phyloP scores from a whole-genome alignment of 2,888 invertebrate genomes.

The Diachrysia chrysitis region DNA sequence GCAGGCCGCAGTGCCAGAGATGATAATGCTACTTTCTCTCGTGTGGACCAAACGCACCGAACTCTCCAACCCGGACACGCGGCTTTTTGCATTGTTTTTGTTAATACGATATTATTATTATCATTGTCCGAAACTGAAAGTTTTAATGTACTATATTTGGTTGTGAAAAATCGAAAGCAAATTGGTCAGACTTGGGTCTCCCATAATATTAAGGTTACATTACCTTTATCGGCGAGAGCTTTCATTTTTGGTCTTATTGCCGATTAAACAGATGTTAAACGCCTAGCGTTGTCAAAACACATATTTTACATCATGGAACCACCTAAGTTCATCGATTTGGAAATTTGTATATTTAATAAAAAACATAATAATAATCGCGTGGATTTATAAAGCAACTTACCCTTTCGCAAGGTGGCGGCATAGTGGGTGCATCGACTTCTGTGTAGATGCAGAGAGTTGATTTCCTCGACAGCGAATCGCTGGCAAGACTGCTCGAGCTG shows the following conservation, averaged over 20 bases:
- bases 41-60: slow-evolving; percentile 68
- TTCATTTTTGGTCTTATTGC: slow-evolving; percentile 60
- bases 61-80: slow-evolving; percentile 79
- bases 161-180: slow-evolving; percentile 80
- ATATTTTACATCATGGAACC: slow-evolving; percentile 41
- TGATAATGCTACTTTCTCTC: slow-evolving; percentile 83
- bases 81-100: slow-evolving; percentile 82
- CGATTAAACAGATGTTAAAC: slow-evolving; percentile 52
- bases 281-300: slow-evolving; percentile 34
- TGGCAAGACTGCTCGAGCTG: slow-evolving; percentile 91
- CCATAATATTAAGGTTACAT: slow-evolving; percentile 66
- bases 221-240: slow-evolving; percentile 59
- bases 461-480: slow-evolving; percentile 91
- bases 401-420: slow-evolving; percentile 86
- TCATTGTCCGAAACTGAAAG: slow-evolving; percentile 80
- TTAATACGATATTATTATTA: slow-evolving; percentile 82
- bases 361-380: slow-evolving; percentile 10
- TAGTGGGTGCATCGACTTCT: slow-evolving; percentile 85
- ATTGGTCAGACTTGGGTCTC: slow-evolving; percentile 67
- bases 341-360: slow-evolving; percentile 27
- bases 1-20: slow-evolving; percentile 64
- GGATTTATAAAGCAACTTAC: slow-evolving; percentile 71
- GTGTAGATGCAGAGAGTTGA: slow-evolving; percentile 91
- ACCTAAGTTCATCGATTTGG: slow-evolving; percentile 22
- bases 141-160: slow-evolving; percentile 75